Conservation (phyloP, 64 coral and sea anemone genomes). For the Pocillopora damicornis region DNA sequence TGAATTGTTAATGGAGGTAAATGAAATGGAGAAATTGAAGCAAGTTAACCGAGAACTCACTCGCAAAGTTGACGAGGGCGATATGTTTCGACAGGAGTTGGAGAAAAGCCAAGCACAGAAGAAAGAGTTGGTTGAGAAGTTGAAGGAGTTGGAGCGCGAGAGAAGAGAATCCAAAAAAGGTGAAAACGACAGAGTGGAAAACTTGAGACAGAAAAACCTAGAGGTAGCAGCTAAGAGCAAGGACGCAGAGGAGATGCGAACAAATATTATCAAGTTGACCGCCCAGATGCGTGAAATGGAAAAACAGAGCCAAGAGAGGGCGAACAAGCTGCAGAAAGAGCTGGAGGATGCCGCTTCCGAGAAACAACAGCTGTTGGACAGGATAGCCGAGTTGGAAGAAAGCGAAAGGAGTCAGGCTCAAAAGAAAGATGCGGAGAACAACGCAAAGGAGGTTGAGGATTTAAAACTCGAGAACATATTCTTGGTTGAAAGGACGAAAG, state of each 20-base stretch:
- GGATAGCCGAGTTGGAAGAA: constrained; percentile 46
- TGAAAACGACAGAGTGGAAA: constrained; percentile 29
- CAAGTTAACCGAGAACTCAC: constrained; percentile 31
- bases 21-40: constrained; percentile 27
- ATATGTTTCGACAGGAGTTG: constrained; percentile 27
- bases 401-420: not conserved
- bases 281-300: constrained; percentile 71
- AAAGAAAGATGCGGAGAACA: constrained; percentile 16
- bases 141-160: constrained; percentile 27
- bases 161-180: constrained; percentile 47
- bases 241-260: constrained; percentile 70
- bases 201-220: constrained; percentile 55
- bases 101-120: constrained; percentile 45
- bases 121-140: constrained; percentile 37
- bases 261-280: constrained; percentile 67
- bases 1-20: constrained; percentile 9
- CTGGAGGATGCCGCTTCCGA: constrained; percentile 36
- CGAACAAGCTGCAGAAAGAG: constrained; percentile 39
- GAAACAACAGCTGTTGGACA: constrained; percentile 48
- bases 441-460: constrained; percentile 53
- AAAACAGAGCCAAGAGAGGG: constrained; percentile 14
- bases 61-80: constrained; percentile 39
- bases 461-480: constrained; percentile 47
- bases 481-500: constrained; percentile 36
- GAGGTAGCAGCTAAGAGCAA: constrained; percentile 54